Base-by-base conservation (phyloP, 2,113 vertebrate species). In the Scalopus aquaticus region DNA sequence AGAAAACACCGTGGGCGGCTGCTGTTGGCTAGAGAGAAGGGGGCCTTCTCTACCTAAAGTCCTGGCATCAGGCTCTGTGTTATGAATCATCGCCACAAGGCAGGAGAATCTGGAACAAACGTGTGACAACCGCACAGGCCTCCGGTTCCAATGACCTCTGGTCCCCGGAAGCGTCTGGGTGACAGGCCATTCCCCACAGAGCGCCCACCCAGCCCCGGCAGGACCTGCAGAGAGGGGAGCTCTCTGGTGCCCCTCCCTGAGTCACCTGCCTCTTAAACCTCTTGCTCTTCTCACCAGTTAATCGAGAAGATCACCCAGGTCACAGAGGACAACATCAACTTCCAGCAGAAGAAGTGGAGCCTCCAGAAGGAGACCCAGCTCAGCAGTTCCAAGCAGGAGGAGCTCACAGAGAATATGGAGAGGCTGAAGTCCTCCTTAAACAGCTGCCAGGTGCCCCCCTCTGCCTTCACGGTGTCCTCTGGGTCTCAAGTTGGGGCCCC, bases 381-480 rank as follows among this genome's bases (percentile, higher is more conserved):
- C 46, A 88, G 17, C 88, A 51, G 20, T 0, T 7, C 4, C 0
- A 95, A 93, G 30, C 93, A 96, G 56, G 95, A 97, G 70, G 91
- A 96, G 13, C 2, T 88, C 30, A 13, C 92, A 0, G 93, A 86
- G 65, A 90, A 30, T 1, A 0, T 94, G 0, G 90, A 98, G 91
- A 89, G 39, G 88, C 93, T 99, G 70, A 91, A 78, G 91, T 70
- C 46, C 0, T 83, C 88, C 0, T 37, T 99, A 30, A 32, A 62
- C 17, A 92, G 97, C 62, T 97, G 98, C 88, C 98, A 98, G 98
- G 98, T 99, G 95, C 73, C 90, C 76, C 26, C 19, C 51, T 42
- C 81, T 51, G 20, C 6, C 49, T 51, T 51, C 49, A 51, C 49
- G 49, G 49, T 51, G 49, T 51, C 49, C 49, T 16, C 49, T 2